phyloP scores from a whole-genome alignment of 2,797 vertebrate species.

The Chlorospingus flavigularis region DNA sequence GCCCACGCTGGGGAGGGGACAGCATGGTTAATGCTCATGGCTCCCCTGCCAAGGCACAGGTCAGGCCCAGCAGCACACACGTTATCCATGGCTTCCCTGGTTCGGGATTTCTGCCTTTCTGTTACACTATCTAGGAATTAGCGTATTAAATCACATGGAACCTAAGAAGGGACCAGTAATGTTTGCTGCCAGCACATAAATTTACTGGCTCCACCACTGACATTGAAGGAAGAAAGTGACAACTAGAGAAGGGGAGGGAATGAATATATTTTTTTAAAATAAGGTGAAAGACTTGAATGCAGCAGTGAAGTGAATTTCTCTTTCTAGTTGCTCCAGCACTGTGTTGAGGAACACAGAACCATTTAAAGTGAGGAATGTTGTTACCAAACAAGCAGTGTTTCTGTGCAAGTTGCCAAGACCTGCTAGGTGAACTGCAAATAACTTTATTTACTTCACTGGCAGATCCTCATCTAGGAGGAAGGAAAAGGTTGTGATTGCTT shows the following conservation, averaged over 20 bases:
- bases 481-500: neutral
- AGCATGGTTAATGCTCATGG: neutral
- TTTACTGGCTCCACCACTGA: neutral
- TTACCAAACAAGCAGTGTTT: neutral
- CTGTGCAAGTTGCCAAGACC: neutral
- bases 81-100: neutral
- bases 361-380: neutral
- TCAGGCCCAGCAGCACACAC: neutral
- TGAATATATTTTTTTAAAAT: neutral
- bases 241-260: neutral
- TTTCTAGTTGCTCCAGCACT: neutral
- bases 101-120: neutral
- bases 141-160: neutral
- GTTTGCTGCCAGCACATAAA: neutral
- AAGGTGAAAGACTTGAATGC: neutral
- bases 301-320: neutral
- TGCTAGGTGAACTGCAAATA: neutral
- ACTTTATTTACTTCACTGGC: slow-evolving; percentile 14
- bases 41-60: neutral
- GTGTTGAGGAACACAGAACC: neutral
- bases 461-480: neutral
- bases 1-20: neutral
- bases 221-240: neutral
- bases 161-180: neutral
- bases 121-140: neutral